phyloP scores from a whole-genome alignment of 2,888 invertebrate species.

The Sinotaia quadrata region DNA sequence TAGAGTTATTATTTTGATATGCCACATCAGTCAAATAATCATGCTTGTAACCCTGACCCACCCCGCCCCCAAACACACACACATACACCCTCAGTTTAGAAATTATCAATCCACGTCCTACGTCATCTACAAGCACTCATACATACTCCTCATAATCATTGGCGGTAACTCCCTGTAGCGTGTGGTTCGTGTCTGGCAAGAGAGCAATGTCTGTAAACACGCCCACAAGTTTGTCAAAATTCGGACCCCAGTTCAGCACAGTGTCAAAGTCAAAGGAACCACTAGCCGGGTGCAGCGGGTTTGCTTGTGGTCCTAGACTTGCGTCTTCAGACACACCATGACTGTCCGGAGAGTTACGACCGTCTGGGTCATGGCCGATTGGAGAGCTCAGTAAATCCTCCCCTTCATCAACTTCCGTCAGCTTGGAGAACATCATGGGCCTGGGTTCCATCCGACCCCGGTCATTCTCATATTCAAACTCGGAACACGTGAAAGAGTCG shows the following conservation, averaged over 20 bases:
- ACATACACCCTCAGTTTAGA: too few species aligned
- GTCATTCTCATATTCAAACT: conserved; percentile 93
- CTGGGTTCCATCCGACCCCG: conserved; percentile 56
- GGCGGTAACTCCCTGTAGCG: conserved; percentile 41
- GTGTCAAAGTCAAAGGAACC: conserved; percentile 93
- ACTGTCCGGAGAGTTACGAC: conserved; percentile 90
- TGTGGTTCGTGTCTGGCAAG: conserved; percentile 80
- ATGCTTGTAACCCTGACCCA: too few species aligned
- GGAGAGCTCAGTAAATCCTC: conserved; percentile 39
- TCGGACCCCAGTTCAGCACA: conserved; percentile 95
- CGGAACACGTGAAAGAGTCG: conserved; percentile 98
- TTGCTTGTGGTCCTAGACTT: conserved; percentile 69
- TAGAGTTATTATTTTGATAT: too few species aligned
- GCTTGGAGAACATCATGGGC: conserved; percentile 76
- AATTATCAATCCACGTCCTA: too few species aligned
- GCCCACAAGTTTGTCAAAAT: conserved; percentile 94
- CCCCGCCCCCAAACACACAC: too few species aligned
- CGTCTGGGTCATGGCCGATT: conserved; percentile 79
- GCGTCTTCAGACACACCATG: conserved; percentile 91
- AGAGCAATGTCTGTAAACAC: conserved; percentile 97
- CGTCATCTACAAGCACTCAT: too few species aligned
- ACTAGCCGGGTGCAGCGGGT: conserved; percentile 71
- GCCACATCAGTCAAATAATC: too few species aligned
- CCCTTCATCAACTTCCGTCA: conserved; percentile 70
- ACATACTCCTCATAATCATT: conserved; percentile 61